phyloP scores from a whole-genome alignment of 2,888 invertebrate species.

The Tinea semifulvella region DNA sequence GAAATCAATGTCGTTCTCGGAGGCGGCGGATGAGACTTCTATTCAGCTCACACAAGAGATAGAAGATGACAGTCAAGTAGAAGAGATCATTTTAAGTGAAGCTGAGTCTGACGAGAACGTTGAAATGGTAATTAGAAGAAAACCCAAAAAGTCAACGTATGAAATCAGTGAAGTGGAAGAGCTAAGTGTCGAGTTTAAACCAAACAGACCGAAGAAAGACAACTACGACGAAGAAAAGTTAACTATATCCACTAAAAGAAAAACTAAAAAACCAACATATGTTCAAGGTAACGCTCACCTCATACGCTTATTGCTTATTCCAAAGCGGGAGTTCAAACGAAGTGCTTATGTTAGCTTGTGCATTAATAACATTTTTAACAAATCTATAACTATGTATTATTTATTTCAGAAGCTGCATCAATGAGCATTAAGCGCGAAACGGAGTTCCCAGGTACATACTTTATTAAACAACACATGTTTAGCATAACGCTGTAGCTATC shows the following conservation, averaged over 20 bases:
- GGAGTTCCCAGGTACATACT: conserved; percentile 63
- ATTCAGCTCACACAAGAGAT: conserved; percentile 72
- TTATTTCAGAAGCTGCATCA: conserved; percentile 73
- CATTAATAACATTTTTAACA: neutral
- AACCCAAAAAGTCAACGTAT: conserved; percentile 62
- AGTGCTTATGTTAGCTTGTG: neutral
- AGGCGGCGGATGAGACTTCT: conserved; percentile 75
- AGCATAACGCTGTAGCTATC: no score
- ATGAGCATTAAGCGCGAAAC: conserved; percentile 76
- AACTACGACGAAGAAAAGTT: conserved; percentile 72
- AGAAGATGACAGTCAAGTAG: conserved; percentile 69
- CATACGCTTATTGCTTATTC: neutral
- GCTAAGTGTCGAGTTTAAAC: conserved; percentile 65
- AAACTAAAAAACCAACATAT: conserved; percentile 69
- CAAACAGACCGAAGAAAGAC: conserved; percentile 44
- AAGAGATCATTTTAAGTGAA: conserved; percentile 73
- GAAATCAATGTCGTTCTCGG: conserved; percentile 68
- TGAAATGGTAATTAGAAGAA: conserved; percentile 57
- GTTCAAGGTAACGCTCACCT: conserved; percentile 68
- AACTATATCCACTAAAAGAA: conserved; percentile 73
- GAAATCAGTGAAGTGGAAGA: conserved; percentile 71
- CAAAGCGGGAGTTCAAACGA: conserved; percentile 4
- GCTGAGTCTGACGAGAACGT: conserved; percentile 67
- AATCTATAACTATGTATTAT: neutral
- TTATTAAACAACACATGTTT: no score